phyloP scores from a whole-genome alignment of 1,140 invertebrate genomes.

The Oncopeltus fasciatus region DNA sequence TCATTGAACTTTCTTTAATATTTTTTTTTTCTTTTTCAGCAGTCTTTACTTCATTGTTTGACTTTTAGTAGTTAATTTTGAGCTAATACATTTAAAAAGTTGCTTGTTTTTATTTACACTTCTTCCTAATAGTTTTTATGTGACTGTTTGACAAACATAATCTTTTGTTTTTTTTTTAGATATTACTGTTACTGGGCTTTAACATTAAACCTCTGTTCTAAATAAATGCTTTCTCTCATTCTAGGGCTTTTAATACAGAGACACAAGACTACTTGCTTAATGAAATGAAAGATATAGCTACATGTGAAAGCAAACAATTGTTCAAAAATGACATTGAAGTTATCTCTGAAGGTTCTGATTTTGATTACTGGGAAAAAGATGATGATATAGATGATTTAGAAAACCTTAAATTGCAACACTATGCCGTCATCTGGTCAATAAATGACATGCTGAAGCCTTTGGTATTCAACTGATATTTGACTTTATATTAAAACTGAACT shows the following conservation, averaged over 20 bases:
- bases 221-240: not conserved
- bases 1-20: too few species aligned
- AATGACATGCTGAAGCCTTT: constrained; percentile 50
- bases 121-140: too few species aligned
- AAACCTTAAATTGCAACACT: constrained; percentile 27
- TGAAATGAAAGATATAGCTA: not conserved
- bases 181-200: too few species aligned
- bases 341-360: not conserved
- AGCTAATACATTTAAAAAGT: too few species aligned
- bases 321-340: not conserved
- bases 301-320: not conserved
- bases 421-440: constrained; percentile 57
- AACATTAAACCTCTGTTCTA: not conserved
- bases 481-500: too few species aligned
- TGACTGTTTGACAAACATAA: too few species aligned
- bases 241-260: not conserved
- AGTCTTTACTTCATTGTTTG: too few species aligned
- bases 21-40: too few species aligned
- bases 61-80: too few species aligned
- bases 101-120: too few species aligned
- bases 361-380: not conserved
- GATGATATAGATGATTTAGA: constrained; percentile 14
- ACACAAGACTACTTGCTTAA: not conserved
- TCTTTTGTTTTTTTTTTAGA: too few species aligned
- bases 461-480: too few species aligned